Base-by-base conservation (phyloP, 2,797 vertebrate genomes). In the Smutsia temminckii region DNA sequence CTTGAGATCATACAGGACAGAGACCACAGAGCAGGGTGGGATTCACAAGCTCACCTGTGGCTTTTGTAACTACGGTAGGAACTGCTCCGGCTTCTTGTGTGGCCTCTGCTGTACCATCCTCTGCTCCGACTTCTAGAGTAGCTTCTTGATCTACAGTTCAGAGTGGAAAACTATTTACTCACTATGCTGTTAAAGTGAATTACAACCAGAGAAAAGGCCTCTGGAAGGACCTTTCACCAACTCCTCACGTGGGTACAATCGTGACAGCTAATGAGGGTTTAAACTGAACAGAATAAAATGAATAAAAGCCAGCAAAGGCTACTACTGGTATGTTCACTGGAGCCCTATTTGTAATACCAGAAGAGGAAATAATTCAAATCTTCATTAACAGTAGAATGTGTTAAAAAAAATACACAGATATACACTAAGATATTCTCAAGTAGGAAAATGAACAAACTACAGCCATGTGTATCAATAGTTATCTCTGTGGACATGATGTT, bases 31-130 rank as follows among this genome's bases (percentile, higher is more conserved):
- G 55, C 0, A 59, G 51, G 91, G 4, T 0, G 0, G 49, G 53
- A 11, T 2, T 13, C 68, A 27, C 21, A 11, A 23, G 29, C 96
- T 94, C 72, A 98, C 99, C 98, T 98, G 0, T 96, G 99, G 94
- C 99, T 99, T 95, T 98, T 98, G 97, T 99, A 99, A 72, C 99
- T 99, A 80, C 98, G 98, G 69, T 99, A 99, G n/a, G 99, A 99
- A 53, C 99, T 99, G 77, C 99, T 99, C 21, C 98, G 98, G 57
- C 99, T 99, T 69, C 98, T 98, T 1, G 99, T 99, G 20, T 98
- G 98, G 85, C 99, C 98, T 85, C 99, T 98, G 90, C 99, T 98
- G 27, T 98, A 99, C 98, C 99, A 98, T 32, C 99, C 99, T 95
- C 99, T 98, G 98, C 99, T 99, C 40, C 98, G 98, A 98, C 99